Conservation (phyloP, 2,113 vertebrate genomes). For the Sinocyclocheilus maitianheensis region DNA sequence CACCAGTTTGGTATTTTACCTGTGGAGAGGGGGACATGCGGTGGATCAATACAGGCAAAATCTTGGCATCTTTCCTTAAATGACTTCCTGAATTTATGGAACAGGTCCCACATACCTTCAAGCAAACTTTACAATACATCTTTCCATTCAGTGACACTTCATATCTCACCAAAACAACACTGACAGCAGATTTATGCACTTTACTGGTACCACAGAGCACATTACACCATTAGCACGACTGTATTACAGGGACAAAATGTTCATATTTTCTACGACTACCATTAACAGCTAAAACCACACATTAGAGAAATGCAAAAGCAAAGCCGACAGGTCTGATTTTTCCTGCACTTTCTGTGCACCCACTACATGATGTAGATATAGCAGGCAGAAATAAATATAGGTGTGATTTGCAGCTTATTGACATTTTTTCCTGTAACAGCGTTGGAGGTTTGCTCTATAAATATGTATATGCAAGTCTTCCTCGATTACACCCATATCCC, state of each 20-base stretch:
- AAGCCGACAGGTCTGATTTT: constrained; percentile 28
- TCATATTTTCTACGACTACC: constrained; percentile 10
- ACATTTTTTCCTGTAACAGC: constrained; percentile 22
- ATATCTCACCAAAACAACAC: constrained; percentile 3
- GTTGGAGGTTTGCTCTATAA: constrained; percentile 36
- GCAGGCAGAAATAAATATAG: neutral
- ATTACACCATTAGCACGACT: neutral
- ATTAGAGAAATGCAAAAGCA: constrained; percentile 30
- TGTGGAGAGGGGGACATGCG: constrained; percentile 12
- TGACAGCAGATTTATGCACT: neutral
- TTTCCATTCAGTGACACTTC: constrained; percentile 10
- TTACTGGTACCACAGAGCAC: neutral
- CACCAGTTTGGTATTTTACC: constrained; percentile 35
- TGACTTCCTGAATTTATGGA: constrained; percentile 67
- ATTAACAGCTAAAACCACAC: constrained; percentile 32
- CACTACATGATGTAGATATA: constrained; percentile 9
- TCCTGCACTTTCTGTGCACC: constrained; percentile 38
- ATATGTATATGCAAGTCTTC: constrained; percentile 36
- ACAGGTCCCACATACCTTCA: constrained; percentile 70
- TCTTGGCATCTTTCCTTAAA: constrained; percentile 51
- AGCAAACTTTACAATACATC: constrained; percentile 33
- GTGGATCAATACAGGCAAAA: constrained; percentile 56
- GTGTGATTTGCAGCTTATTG: constrained; percentile 48
- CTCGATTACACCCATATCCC: constrained; percentile 41
- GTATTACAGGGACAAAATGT: constrained; percentile 10